Base-by-base conservation (phyloP, 2,113 vertebrate genomes). In the Chloropsis hardwickii region DNA sequence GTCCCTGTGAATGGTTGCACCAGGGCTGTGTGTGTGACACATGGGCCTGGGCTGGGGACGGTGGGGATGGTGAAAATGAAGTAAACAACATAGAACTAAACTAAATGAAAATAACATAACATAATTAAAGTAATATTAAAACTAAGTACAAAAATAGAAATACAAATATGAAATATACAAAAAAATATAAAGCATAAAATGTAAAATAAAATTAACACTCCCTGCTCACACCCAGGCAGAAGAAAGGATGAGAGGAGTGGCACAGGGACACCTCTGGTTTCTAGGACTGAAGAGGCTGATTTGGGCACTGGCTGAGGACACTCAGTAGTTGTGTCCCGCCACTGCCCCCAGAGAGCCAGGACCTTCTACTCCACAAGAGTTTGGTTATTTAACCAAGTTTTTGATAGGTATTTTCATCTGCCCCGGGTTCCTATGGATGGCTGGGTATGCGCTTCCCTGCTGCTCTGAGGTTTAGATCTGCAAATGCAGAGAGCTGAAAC, bases 1-100 rank as follows among this genome's bases (percentile, higher is more conserved):
- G 31, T 27, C 35, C 60, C 78, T 11, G 1, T 3, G 29, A 5
- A 5, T 6, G 56, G 51, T 3, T 4, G n/a, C 3, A 2, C 0
- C 4, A 25, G 29, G 60, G 54, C 54, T 10, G 8, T 1, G 50
- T 12, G 0, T 4, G 24, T 1, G 37, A 27, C 27, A 19, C 1
- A 0, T 11, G 14, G 12, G 16, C 35, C 48, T 42, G 40, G 14
- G 56, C 23, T 60, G 48, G 37, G 10, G 14, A 79, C 21, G 39
- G 12, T 27, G 18, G 19, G 2, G 60, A 22, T 35, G 48, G 35
- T 14, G 39, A 47, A 92, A 56, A 11, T 10, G 3, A 31, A 45
- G n/a, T 29, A 13, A 83, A 37, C 9, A 74, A n/a, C 6, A 16
- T 9, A 28, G 25, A 51, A 56, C 28, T 8, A 24, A 70, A 51